Conservation (phyloP, 1,140 invertebrate species). For the Trachelipus rathkii region DNA sequence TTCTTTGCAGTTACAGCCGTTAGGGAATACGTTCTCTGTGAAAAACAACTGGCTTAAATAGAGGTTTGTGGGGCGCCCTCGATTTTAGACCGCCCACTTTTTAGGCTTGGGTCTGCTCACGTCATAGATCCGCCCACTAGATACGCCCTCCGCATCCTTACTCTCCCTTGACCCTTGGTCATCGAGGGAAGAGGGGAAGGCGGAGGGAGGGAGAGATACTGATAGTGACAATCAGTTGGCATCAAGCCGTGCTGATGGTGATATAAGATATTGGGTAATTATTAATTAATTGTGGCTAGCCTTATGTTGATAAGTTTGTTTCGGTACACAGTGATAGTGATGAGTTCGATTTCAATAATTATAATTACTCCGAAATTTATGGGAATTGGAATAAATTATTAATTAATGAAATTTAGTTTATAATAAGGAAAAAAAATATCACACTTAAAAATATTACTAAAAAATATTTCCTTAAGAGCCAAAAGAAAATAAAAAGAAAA, state of each 20-base stretch:
- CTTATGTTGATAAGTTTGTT: no score
- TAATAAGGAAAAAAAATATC: no score
- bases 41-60: neutral
- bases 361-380: no score
- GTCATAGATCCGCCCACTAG: neutral
- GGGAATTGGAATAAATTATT: no score
- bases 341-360: no score
- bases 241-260: neutral
- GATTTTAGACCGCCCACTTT: neutral
- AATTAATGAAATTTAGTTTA: no score
- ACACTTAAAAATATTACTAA: no score
- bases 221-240: slow-evolving; percentile 11
- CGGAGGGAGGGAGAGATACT: slow-evolving; percentile 1
- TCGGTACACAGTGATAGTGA: no score
- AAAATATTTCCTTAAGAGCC: no score
- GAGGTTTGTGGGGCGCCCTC: neutral
- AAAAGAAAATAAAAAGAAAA: no score
- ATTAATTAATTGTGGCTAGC: no score
- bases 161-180: slow-evolving; percentile 10
- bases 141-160: slow-evolving; percentile 7
- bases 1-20: neutral
- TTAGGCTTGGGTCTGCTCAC: neutral
- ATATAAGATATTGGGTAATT: neutral
- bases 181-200: neutral
- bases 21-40: neutral